Base-by-base conservation (phyloP, 2,113 vertebrate genomes). In the Rattus norvegicus region DNA sequence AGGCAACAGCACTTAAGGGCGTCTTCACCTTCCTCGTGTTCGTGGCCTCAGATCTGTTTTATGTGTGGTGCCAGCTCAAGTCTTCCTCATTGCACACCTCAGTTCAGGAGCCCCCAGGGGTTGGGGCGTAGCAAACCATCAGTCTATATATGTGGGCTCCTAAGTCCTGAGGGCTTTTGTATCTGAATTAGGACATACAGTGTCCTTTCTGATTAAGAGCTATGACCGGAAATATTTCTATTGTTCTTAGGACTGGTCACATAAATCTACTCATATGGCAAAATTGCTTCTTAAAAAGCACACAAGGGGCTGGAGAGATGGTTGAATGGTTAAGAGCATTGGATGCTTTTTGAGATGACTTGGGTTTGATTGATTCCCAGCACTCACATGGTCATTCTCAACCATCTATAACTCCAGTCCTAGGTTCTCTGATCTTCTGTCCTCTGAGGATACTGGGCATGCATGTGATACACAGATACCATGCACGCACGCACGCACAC, bases 51-150 rank as follows among this genome's bases (percentile, higher is more conserved):
- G 3, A 4, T 28, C n/a, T 59, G n/a, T 83, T 28, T 11, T 43
- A 61, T 5, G 0, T 13, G 3, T 10, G 56, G 52, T 12, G 0
- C 24, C 2, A 0, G 49, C 30, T 1, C 1, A 17, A 39, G 47
- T 54, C 20, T 24, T 54, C 17, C 1, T 8, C 3, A 0, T 73
- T 26, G 11, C 7, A 2, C 28, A 22, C 9, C 24, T 20, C 1
- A 0, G 72, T 67, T 39, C 33, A 7, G 0, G 72, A 4, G 26
- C 17, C 8, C 0, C 69, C 16, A 1, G 2, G 16, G 39, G 0
- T 49, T 6, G 0, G 11, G 36, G 26, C n/a, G 2, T 56, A 22
- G 36, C 5, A 39, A 13, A 5, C 67, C 59, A 61, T 85, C 59
- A n/a, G 59, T 30, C 79, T 77, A 39, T 49, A 47, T 59, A 56